Evolutionary conservation across 2,113 vertebrate genomes (phyloP).

Genomic region (Amblyopsis rosae): DNA sequence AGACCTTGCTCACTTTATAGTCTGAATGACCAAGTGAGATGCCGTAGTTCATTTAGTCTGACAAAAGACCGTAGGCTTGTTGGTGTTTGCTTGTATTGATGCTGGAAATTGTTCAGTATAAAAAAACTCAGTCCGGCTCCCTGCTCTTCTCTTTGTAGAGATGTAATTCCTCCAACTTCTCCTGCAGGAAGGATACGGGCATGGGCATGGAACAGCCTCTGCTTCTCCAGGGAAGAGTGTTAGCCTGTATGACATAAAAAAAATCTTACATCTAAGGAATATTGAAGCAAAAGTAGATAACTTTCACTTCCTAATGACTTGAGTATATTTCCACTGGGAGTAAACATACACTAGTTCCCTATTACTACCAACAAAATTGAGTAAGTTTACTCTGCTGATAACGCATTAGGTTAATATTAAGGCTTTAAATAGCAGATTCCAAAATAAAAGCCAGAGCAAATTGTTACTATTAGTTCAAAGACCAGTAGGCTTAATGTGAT

Average conservation of each 20-base stretch:
- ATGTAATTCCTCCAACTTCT: constrained; percentile 77
- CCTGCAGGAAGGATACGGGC: constrained; percentile 69
- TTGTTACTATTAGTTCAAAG: too few relatives aligned
- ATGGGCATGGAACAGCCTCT: constrained; percentile 68
- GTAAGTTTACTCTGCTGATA: too few relatives aligned
- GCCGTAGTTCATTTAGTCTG: constrained; percentile 33
- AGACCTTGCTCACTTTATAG: background rate
- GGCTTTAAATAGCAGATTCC: background rate
- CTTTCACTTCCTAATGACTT: background rate
- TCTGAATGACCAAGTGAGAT: background rate
- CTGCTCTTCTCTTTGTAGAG: constrained; percentile 76
- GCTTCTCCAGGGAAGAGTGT: constrained; percentile 47
- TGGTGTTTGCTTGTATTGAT: background rate
- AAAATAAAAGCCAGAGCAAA: background rate
- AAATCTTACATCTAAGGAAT: background rate
- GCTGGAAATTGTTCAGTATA: too few relatives aligned
- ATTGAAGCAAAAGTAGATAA: background rate
- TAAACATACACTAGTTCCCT: background rate
- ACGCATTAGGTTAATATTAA: too few relatives aligned
- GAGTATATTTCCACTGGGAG: background rate
- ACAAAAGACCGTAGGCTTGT: background rate
- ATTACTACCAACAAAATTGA: too few relatives aligned
- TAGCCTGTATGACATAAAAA: constrained; percentile 34
- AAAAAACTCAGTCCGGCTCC: constrained; percentile 72
- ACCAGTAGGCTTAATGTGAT: too few relatives aligned